Evolutionary conservation across 2,888 invertebrate genomes (phyloP).

Genomic region (Octodonta nipae): DNA sequence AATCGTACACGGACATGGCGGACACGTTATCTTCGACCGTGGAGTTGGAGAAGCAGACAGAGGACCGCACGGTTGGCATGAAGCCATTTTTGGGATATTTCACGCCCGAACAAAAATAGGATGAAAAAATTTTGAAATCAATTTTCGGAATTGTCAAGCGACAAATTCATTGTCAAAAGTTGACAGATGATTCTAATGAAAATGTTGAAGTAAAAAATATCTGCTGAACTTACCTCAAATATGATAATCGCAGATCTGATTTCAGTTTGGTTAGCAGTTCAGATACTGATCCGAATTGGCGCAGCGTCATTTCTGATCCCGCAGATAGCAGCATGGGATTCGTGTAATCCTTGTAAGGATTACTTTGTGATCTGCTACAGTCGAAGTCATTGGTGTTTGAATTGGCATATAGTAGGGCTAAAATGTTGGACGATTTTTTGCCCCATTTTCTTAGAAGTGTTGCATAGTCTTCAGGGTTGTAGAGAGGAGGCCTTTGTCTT

Average conservation of each 20-base stretch:
- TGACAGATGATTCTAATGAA: constrained; percentile 1
- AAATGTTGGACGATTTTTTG: constrained; percentile 42
- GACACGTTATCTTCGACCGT: constrained; percentile 13
- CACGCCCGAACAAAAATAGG: constrained; percentile 9
- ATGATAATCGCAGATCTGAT: constrained; percentile 73
- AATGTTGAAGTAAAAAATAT: neutral
- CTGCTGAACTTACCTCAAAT: constrained; percentile 58
- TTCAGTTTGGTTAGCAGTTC: constrained; percentile 76
- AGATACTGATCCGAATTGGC: constrained; percentile 76
- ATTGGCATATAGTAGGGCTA: constrained; percentile 26
- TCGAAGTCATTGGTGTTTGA: constrained; percentile 24
- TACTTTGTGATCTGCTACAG: constrained; percentile 20
- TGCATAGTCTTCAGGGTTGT: constrained; percentile 82
- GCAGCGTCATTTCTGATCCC: constrained; percentile 71
- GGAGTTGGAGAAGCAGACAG: constrained; percentile 8
- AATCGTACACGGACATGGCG: constrained; percentile 16
- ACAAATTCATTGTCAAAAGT: constrained; percentile 11
- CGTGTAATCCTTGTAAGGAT: constrained; percentile 36
- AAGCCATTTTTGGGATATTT: no score
- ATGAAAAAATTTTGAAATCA: constrained; percentile 10
- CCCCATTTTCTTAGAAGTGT: constrained; percentile 70
- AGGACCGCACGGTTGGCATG: constrained; percentile 22
- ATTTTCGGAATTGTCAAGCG: constrained; percentile 12
- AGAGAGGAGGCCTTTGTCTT: constrained; percentile 74
- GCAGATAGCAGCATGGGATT: constrained; percentile 55